Conservation (phyloP, 2,888 invertebrate genomes). For the Liodrosophila aerea region DNA sequence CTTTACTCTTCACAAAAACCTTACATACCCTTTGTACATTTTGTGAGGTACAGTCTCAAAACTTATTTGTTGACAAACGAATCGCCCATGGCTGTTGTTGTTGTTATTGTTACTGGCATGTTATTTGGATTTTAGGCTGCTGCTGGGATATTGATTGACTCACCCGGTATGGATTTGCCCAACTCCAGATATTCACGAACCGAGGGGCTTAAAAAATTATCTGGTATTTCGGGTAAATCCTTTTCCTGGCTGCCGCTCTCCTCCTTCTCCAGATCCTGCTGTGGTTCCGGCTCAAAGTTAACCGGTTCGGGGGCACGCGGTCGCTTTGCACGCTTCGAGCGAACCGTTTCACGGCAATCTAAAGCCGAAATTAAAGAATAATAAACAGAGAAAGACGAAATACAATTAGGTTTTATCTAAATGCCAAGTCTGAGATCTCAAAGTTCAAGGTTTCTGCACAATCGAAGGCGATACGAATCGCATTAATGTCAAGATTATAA, state of each 20-base stretch:
- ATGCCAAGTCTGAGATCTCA: slow-evolving; percentile 31
- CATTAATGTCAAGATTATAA: slow-evolving; percentile 75
- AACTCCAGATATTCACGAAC: slow-evolving; percentile 93
- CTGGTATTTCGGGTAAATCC: slow-evolving; percentile 85
- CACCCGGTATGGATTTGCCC: slow-evolving; percentile 94
- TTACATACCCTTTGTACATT: too few relatives aligned
- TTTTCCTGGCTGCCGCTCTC: slow-evolving; percentile 81
- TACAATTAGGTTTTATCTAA: slow-evolving; percentile 8
- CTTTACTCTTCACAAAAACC: too few relatives aligned
- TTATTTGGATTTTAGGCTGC: not conserved
- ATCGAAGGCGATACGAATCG: slow-evolving; percentile 34
- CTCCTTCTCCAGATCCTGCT: slow-evolving; percentile 82
- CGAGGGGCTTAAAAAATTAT: slow-evolving; percentile 91
- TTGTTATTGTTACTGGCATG: too few relatives aligned
- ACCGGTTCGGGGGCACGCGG: slow-evolving; percentile 84
- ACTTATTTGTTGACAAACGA: not conserved
- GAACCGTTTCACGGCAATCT: slow-evolving; percentile 84
- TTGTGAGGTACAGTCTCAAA: not conserved
- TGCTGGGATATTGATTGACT: slow-evolving; percentile 17
- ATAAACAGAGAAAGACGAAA: slow-evolving; percentile 2
- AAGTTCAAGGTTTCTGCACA: slow-evolving; percentile 42
- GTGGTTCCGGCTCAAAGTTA: slow-evolving; percentile 82
- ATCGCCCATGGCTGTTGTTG: not conserved
- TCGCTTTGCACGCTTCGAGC: slow-evolving; percentile 85
- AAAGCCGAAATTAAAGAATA: slow-evolving; percentile 19